Evolutionary conservation across 2,888 invertebrate species (phyloP).

Genomic region (Clepsis dumicolana): DNA sequence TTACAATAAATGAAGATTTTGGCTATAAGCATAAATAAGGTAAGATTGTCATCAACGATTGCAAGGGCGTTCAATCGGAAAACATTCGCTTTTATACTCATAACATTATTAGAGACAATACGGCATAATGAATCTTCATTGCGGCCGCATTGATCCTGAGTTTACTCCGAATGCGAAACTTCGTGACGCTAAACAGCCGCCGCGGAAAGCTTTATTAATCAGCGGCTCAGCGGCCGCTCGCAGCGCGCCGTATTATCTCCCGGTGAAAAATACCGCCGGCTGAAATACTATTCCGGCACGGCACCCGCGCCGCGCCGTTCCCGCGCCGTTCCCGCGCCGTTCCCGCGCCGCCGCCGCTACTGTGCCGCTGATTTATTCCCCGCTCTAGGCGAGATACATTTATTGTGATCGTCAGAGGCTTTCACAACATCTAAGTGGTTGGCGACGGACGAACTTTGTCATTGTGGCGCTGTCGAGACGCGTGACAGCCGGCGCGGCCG

Average conservation of each 20-base stretch:
- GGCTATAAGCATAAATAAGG: no score
- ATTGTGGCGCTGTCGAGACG: slow-evolving; percentile 27
- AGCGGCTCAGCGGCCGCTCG: slow-evolving; percentile 23
- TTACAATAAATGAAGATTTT: no score
- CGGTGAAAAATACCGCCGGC: slow-evolving; percentile 9
- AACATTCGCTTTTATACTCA: background rate
- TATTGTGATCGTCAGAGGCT: slow-evolving; percentile 32
- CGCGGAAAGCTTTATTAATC: slow-evolving; percentile 20
- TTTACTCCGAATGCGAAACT: background rate
- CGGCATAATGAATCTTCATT: slow-evolving; percentile 1
- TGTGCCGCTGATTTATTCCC: slow-evolving; percentile 6
- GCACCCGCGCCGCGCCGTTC: background rate
- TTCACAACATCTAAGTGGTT: slow-evolving; percentile 35
- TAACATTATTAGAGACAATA: background rate
- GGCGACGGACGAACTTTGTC: slow-evolving; percentile 33
- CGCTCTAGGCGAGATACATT: slow-evolving; percentile 11
- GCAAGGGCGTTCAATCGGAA: background rate
- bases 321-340: background rate
- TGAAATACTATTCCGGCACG: slow-evolving; percentile 8
- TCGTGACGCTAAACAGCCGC: background rate
- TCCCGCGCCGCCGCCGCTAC: background rate
- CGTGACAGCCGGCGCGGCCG: slow-evolving; percentile 20
- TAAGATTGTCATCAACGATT: background rate
- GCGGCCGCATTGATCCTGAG: background rate
- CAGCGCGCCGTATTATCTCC: slow-evolving; percentile 9